Conservation (phyloP, 2,888 invertebrate genomes). For the Nomada hirtipes region DNA sequence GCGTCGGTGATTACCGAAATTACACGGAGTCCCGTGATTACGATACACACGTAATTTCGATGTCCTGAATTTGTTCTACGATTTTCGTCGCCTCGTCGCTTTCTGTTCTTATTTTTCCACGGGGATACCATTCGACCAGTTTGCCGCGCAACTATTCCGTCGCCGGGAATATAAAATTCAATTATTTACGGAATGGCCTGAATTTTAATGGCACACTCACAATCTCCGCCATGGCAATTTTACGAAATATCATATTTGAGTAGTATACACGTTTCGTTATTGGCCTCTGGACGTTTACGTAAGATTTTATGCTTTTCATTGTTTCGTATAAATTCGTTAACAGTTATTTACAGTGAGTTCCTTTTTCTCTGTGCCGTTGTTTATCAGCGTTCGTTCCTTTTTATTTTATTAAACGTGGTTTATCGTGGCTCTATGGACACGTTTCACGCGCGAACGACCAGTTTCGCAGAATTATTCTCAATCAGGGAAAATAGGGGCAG, state of each 20-base stretch:
- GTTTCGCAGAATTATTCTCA: constrained; percentile 23
- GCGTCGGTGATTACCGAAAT: constrained; percentile 23
- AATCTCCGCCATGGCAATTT: constrained; percentile 4
- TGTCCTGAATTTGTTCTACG: not conserved
- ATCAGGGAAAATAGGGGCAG: constrained; percentile 31
- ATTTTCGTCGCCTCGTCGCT: not conserved
- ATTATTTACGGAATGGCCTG: constrained; percentile 20
- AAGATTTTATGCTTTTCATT: no score
- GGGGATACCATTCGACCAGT: not conserved
- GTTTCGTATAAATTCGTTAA: no score
- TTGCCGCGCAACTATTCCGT: not conserved
- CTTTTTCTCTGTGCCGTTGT: not conserved
- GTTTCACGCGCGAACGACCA: constrained; percentile 40
- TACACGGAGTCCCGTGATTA: not conserved
- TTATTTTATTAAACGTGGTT: constrained; percentile 39
- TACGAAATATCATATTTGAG: not conserved
- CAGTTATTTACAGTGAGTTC: no score
- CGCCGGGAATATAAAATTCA: not conserved
- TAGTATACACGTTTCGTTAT: not conserved
- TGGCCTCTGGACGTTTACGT: not conserved
- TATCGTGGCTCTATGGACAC: constrained; percentile 25
- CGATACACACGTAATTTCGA: not conserved
- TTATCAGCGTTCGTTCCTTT: not conserved
- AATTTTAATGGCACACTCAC: constrained; percentile 28
- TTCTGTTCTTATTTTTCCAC: not conserved